Evolutionary conservation across 1,140 invertebrate species (phyloP).

Genomic region (Meloidogyne floridensis): DNA sequence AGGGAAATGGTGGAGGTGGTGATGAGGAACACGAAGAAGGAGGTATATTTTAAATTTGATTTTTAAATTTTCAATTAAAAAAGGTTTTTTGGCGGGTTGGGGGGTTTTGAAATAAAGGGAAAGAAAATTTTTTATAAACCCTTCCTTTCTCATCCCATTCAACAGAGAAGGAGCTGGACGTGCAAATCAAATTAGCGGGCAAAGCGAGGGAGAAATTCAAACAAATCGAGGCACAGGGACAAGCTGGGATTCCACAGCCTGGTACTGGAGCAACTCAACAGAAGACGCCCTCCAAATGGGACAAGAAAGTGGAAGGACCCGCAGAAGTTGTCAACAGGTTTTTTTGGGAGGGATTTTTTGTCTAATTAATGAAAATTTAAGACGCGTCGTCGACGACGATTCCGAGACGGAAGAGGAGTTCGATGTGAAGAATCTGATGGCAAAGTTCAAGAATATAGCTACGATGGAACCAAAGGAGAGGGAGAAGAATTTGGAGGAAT

Average conservation of each 20-base stretch:
- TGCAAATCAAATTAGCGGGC: slow-evolving; percentile 62
- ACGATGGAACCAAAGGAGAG: slow-evolving; percentile 46
- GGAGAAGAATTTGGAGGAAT: slow-evolving; percentile 55
- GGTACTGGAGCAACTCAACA: not conserved
- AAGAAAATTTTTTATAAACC: not conserved
- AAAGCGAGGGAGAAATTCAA: slow-evolving; percentile 63
- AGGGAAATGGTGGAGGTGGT: slow-evolving; percentile 4
- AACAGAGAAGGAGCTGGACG: slow-evolving; percentile 48
- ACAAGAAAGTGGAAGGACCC: slow-evolving; percentile 52
- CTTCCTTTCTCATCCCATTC: not conserved
- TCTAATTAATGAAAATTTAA: slow-evolving; percentile 24
- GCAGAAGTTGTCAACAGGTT: slow-evolving; percentile 55
- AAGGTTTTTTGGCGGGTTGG: not conserved
- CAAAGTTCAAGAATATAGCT: slow-evolving; percentile 66
- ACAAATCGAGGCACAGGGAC: slow-evolving; percentile 56
- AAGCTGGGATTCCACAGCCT: slow-evolving; percentile 35
- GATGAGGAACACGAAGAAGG: not conserved
- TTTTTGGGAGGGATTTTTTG: not conserved
- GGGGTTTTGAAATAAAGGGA: too few relatives aligned
- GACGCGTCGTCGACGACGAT: slow-evolving; percentile 32
- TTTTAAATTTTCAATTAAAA: not conserved
- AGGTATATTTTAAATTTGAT: not conserved
- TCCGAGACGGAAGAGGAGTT: slow-evolving; percentile 57
- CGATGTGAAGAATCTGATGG: slow-evolving; percentile 66
- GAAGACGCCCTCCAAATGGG: slow-evolving; percentile 54